A percentile compares a stretch with the other conserved stretches of the same genome.
These are phyloP conservation scores for Neoaliturus tenellus DNA, from an alignment of 2,888 invertebrate species.

Conservation along the genomic window DNA sequence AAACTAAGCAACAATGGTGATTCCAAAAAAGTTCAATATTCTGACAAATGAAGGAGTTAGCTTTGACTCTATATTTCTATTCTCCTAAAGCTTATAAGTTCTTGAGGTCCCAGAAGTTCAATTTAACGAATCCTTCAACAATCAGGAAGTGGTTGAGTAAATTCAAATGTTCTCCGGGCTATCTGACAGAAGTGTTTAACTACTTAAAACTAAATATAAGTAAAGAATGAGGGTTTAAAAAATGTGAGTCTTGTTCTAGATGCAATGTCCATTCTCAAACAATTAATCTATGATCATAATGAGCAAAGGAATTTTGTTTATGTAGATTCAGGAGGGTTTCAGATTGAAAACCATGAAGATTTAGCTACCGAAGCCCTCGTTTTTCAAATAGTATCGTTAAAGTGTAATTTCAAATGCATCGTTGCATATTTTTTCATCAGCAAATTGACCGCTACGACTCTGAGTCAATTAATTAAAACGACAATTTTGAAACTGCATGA, in stretches of 20 bases:
- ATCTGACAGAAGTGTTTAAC: too few relatives aligned
- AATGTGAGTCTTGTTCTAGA: too few relatives aligned
- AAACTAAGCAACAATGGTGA: too few relatives aligned
- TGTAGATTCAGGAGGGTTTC: not conserved
- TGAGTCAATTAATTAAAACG: not conserved
- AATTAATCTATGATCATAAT: too few relatives aligned
- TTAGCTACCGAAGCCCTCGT: not conserved
- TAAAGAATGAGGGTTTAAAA: too few relatives aligned
- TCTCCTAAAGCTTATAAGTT: not conserved
- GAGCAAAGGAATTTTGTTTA: not conserved
- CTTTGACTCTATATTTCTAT: too few relatives aligned
- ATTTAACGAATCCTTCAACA: not conserved
- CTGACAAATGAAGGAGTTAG: too few relatives aligned
- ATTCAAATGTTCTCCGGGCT: slow-evolving; percentile 13
- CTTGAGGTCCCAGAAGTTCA: not conserved
- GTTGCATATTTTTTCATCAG: not conserved
- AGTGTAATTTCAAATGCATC: not conserved
- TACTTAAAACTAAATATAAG: too few relatives aligned
- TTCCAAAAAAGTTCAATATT: too few relatives aligned
- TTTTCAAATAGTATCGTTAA: not conserved
- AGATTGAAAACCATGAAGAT: not conserved
- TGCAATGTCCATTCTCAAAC: too few relatives aligned
- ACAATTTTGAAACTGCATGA: not conserved
- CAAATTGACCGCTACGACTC: not conserved
- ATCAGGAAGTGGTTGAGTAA: slow-evolving; percentile 13